Evolutionary conservation across 2,797 vertebrate species (phyloP).

Genomic region (Sandelia bainsii): DNA sequence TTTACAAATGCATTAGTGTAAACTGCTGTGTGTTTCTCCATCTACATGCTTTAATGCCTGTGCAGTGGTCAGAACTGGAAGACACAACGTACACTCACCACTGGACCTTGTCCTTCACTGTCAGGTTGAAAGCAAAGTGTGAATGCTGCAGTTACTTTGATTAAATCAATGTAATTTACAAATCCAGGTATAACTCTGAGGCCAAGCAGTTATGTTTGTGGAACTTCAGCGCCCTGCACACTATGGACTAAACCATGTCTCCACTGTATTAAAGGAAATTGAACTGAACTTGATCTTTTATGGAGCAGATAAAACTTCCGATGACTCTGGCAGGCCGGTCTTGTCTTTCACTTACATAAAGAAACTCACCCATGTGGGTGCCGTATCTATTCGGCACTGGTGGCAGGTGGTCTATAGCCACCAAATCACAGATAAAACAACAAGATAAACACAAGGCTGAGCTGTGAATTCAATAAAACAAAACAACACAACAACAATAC

Average conservation of each 20-base stretch:
- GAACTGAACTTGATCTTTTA: conserved; percentile 10
- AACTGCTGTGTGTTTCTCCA: background rate
- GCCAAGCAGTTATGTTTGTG: no score
- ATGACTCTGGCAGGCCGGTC: background rate
- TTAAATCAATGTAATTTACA: no score
- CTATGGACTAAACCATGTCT: background rate
- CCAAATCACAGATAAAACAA: conserved; percentile 10
- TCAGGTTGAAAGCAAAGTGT: background rate
- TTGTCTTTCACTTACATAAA: conserved; percentile 28
- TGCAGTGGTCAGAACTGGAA: background rate
- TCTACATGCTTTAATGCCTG: background rate
- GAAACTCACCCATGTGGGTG: conserved; percentile 24
- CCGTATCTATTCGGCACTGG: conserved; percentile 28
- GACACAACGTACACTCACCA: background rate
- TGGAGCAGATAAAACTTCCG: conserved; percentile 5
- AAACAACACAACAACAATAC: background rate
- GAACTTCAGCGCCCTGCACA: background rate
- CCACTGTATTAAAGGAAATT: background rate
- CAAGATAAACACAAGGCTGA: conserved; percentile 11
- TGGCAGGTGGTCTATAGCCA: conserved; percentile 6
- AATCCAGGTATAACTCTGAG: background rate
- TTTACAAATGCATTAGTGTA: conserved; percentile 5
- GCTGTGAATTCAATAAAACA: conserved; percentile 9
- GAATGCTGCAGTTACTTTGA: background rate
- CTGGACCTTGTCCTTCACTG: no score